Evolutionary conservation across 2,113 vertebrate species (phyloP).

Genomic region (Corynorhinus townsendii): DNA sequence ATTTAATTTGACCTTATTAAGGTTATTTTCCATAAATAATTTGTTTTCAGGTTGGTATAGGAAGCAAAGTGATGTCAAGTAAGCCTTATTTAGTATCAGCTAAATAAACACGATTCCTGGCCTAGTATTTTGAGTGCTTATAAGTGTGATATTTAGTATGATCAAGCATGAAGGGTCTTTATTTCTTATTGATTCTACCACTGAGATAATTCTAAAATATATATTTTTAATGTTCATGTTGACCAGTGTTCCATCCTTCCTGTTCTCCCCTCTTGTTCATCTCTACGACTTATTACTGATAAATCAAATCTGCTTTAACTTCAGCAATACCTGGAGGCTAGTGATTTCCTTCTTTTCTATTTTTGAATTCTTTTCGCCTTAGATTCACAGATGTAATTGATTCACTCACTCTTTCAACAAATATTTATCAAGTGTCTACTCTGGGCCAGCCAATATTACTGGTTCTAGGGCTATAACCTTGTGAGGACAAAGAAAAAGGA

Average conservation of each 20-base stretch:
- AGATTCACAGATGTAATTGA: not conserved
- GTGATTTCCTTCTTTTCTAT: not conserved
- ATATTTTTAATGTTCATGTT: not conserved
- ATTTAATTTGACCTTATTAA: constrained; percentile 20
- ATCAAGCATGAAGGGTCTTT: not conserved
- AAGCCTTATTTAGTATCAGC: not conserved
- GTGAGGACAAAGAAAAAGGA: not conserved
- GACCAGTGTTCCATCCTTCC: not conserved
- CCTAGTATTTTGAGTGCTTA: not conserved
- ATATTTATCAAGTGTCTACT: not conserved
- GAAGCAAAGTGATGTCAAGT: not conserved
- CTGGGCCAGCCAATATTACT: not conserved
- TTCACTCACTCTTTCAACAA: not conserved
- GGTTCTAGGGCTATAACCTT: not conserved
- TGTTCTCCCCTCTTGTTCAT: not conserved
- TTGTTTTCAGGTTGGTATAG: not conserved
- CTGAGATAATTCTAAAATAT: not conserved
- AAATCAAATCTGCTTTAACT: not conserved
- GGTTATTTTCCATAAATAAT: not conserved
- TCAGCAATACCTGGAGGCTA: not conserved
- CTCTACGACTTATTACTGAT: not conserved
- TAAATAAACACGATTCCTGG: not conserved
- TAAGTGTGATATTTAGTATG: not conserved
- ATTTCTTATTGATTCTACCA: not conserved
- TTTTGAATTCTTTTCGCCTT: not conserved